Base-by-base conservation (phyloP, 2,113 vertebrate genomes). In the Callipepla californica region DNA sequence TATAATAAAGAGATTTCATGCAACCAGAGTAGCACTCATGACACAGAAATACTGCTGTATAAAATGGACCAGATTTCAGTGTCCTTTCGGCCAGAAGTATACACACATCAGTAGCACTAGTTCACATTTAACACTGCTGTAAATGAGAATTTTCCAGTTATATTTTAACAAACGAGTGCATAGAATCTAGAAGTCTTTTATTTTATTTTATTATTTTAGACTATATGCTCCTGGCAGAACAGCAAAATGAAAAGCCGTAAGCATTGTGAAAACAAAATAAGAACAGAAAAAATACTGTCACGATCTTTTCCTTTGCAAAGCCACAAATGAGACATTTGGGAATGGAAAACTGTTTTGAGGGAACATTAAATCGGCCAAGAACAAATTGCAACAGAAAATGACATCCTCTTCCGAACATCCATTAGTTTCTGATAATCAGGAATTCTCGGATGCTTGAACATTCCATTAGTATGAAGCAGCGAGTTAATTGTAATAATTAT, bases 401-500 rank as follows among this genome's bases (percentile, higher is more conserved):
- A 80, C 68, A 97, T 51, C 91, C 87, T 91, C 62, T 95, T 92
- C 94, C 51, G 83, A 97, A 85, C 68, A 92, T 92, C 79, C 94
- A 86, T 96, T 97, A 81, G 93, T 82, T 96, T 94, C 86, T 82
- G 85, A 97, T 96, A 94, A 91, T 95, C 91, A 95, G 58, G 61
- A 94, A 50, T 96, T 94, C 85, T 94, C 81, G 50, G 94, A 68
- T 96, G 77, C 91, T 95, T 95, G 87, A 96, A 94, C 92, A 96
- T 51, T 73, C 73, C 95, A 93, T 97, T 97, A 95, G 89, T 77
- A 96, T 21, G 59, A 96, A 86, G 19, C 94, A 93, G 82, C 0
- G 69, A 91, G 21, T 94, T 97, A 92, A 94, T 97, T 96, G 92
- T 93, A 85, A 95, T 88, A 96, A 95, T 95, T 95, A 96, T 97